Base-by-base conservation (phyloP, 2,113 vertebrate species). In the Dryoscopus gambensis region DNA sequence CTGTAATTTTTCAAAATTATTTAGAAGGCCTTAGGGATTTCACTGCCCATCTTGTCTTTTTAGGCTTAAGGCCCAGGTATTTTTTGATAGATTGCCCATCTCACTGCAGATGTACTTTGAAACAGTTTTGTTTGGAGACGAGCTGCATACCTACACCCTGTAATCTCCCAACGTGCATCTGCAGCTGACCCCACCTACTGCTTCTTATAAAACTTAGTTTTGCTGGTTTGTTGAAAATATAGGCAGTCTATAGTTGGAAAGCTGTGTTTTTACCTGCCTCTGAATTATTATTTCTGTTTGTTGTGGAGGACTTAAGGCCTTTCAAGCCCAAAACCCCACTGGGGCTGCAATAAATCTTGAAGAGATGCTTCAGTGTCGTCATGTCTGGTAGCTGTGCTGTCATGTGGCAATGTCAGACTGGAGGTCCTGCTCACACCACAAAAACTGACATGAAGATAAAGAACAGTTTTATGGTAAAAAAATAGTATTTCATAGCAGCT, bases 1-100 rank as follows among this genome's bases (percentile, higher is more conserved):
- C 55, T 88, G 46, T 80, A 88, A 50, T 93, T 93, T 92, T 93
- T 62, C 71, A 92, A 92, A 96, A 90, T 49, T 94, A 28, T 86
- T 92, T 86, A 46, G 90, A 87, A 73, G 39, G 42, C 40, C 46
- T 13, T 33, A 50, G 85, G 57, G 70, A 76, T 87, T 94, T 93
- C 30, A 50, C n/a, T 95, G 63, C 35, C 75, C 37, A 37, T 92
- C 67, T 94, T 96, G 92, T 94, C 88, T 86, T 93, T 83, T 90
- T 92, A 96, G 90, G 96, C 90, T 80, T 73, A 55, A 92, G 63
- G 75, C 90, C 94, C 63, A 73, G 46, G 59, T 53, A 50, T 62
- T 93, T 94, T 93, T 86, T 90, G 83, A 93, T 74, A 83, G 71
- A 86, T 49, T 86, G 85, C 50, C 40, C 21, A 3, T 86, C 33